A percentile compares a stretch with the other conserved stretches of the same genome.
Conservation (phyloP, 2,113 vertebrate genomes). For the Paedocypris sp. region DNA sequence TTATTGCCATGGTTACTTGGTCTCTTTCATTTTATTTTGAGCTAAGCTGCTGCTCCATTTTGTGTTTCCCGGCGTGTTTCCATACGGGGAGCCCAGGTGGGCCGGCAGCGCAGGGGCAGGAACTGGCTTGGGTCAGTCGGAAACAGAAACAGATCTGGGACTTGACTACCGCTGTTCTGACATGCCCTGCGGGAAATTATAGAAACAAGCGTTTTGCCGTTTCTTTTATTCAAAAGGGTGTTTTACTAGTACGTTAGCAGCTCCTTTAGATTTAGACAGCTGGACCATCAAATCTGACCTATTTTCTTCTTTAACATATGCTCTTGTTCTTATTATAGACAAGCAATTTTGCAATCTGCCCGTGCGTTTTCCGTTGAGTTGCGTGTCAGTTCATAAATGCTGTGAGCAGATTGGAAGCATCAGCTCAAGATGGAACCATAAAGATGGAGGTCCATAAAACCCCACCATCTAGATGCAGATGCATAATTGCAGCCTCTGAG, state of each 20-base stretch:
- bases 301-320: background rate
- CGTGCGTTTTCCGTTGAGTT: background rate
- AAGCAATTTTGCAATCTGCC: too few species aligned
- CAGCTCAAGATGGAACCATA: background rate
- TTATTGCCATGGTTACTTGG: constrained; percentile 23
- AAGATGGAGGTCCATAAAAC: background rate
- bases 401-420: too few species aligned
- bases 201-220: constrained; percentile 5
- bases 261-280: background rate
- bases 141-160: background rate
- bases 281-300: background rate
- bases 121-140: constrained; percentile 1
- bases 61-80: constrained; percentile 19
- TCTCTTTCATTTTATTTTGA: constrained; percentile 17
- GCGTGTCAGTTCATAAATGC: background rate
- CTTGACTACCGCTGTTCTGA: constrained; percentile 12
- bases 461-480: too few species aligned
- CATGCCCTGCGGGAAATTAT: background rate
- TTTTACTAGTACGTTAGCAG: background rate
- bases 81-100: constrained; percentile 22
- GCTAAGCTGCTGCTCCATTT: constrained; percentile 10
- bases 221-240: constrained; percentile 8
- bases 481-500: background rate
- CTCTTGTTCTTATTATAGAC: too few species aligned
- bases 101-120: background rate